Percentiles rank a stretch among this genome's conserved stretches.
Conservation (phyloP, 2,113 vertebrate species). For the Neogobius melanostomus region DNA sequence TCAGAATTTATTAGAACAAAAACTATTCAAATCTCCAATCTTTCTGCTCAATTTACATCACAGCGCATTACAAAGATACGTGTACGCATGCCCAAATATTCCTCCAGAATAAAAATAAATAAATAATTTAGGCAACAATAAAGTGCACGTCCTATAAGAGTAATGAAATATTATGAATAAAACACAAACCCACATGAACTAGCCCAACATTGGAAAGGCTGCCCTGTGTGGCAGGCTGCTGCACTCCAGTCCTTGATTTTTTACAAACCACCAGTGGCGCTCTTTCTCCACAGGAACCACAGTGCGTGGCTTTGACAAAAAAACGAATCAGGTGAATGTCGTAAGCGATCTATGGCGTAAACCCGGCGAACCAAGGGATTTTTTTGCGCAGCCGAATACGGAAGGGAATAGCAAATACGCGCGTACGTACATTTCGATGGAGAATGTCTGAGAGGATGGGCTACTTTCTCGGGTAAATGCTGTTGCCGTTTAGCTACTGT, state of each 20-base stretch:
- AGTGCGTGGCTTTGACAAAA: constrained; percentile 14
- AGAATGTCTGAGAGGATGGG: constrained; percentile 57
- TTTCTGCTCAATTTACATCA: not conserved
- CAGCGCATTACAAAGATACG: not conserved
- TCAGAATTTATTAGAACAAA: not conserved
- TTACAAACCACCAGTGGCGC: constrained; percentile 65
- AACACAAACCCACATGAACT: too few species aligned
- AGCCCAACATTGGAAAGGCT: too few species aligned
- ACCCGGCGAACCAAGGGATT: constrained; percentile 9
- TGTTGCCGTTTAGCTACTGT: constrained; percentile 27
- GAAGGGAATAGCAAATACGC: constrained; percentile 37
- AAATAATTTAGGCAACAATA: too few species aligned
- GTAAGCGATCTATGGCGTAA: constrained; percentile 34
- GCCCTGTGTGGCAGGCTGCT: not conserved
- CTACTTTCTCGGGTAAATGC: constrained; percentile 50
- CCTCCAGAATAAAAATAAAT: too few species aligned
- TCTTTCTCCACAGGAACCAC: constrained; percentile 45
- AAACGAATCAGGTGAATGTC: constrained; percentile 50
- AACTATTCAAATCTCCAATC: not conserved
- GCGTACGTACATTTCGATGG: constrained; percentile 39
- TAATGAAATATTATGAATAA: too few species aligned
- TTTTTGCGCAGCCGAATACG: constrained; percentile 39
- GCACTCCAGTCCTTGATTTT: constrained; percentile 44
- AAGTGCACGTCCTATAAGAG: too few species aligned
- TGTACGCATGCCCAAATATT: not conserved